Evolutionary conservation across 2,797 vertebrate genomes (phyloP), one percentile per base, ranked within the genome.

Genomic region (Avahi laniger): DNA sequence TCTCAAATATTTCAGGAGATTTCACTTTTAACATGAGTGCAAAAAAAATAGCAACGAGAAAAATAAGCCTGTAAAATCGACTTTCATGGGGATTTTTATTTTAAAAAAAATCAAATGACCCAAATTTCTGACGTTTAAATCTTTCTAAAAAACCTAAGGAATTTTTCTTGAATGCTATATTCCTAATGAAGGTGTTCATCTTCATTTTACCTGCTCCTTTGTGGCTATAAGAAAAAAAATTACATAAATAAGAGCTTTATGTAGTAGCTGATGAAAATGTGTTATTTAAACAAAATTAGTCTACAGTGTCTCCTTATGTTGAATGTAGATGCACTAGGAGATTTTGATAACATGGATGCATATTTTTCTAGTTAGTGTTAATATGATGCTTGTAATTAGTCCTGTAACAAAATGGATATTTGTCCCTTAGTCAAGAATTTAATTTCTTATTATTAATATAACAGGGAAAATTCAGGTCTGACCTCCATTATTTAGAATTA

Each of bases 301-400:
- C 43, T 48, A 57, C 0, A 63, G 30, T 30, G 2, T 50, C 30
- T 50, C n/a, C 75, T 96, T 93, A 67, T 5, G 75, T 69, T 91
- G 7, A 85, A n/a, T 3, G 67, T 11, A 89, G 2, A 72, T 12
- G 5, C 18, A 52, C 30, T 59, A 59, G 11, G 79, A 63, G 33
- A n/a, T 48, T 72, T 59, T 59, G 17, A 73, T 63, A 48, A 63
- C 33, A n/a, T 22, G 10, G 10, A 57, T 93, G 20, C 1, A 50
- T 61, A 65, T 85, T 86, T 81, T 93, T n/a, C 72, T 78, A 43
- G 41, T 84, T 87, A 54, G 10, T 82, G 92, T 85, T 92, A 38
- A 87, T 33, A 33, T 57, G 41, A 54, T 67, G 14, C 7, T 87
- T 91, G 2, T 26, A 79, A 69, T 91, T 73, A 67, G 63, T 95